Evolutionary conservation across 2,888 invertebrate species (phyloP), one percentile per base, ranked within the genome.

Genomic region (Ctena decussata): DNA sequence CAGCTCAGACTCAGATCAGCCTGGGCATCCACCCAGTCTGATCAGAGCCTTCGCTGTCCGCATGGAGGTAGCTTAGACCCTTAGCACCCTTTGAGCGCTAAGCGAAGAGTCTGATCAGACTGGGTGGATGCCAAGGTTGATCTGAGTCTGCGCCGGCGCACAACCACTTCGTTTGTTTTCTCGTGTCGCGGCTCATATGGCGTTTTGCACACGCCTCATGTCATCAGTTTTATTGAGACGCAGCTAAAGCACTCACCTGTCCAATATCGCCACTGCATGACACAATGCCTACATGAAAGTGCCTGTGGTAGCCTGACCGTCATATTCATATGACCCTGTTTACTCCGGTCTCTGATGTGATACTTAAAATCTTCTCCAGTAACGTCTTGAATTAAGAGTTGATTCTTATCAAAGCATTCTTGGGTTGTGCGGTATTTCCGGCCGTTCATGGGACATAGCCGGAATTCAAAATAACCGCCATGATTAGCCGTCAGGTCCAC

Each of bases 401-500:
- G 73, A 57, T 92, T 71, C 24, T 80, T 77, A 49, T 92, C 89
- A 53, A 91, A 77, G 57, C 92, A 92, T 11, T 70, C 84, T 12
- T 86, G 88, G 27, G 90, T 86, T 49, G 84, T 89, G 0, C 76
- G 57, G 18, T 77, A 81, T 12, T 44, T 60, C 1, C 53, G 70
- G 37, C 89, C 79, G 39, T 84, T 77, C 18, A 89, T 89, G 0
- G 94, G 92, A 80, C 95, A 95, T 15, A 95, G 74, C 82, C 93
- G 87, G 85, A 94, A 95, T 75, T 95, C 94, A 80, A 95, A 94
- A 86, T 91, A 94, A 0, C 95, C 95, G 39, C 86, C 80, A 77
- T 95, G 95, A 82, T 93, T 94, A 74, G 94, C 93, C 12, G 94
- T 94, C 3, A 95, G 82, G 15, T 94, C 80, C 12, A 93, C 90